These are phyloP conservation scores for Pristionchus fissidentatus DNA, from an alignment of 2,888 invertebrate genomes.

Conservation along the genomic window DNA sequence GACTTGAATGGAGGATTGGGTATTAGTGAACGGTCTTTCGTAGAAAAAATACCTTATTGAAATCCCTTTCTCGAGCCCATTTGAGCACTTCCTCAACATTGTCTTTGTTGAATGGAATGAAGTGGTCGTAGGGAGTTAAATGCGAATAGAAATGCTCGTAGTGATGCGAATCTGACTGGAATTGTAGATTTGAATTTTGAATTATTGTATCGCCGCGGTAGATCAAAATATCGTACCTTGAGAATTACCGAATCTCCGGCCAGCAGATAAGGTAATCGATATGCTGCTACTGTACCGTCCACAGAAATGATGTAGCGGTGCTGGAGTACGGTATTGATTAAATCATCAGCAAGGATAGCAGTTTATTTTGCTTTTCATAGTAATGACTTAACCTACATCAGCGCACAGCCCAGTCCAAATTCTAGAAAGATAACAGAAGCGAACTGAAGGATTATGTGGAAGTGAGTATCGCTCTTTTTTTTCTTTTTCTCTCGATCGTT, in stretches of 20 bases:
- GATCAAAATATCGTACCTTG: conserved; percentile 78
- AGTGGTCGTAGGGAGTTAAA: conserved; percentile 86
- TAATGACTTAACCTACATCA: not conserved
- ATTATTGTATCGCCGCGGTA: not conserved
- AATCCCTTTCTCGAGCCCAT: conserved; percentile 76
- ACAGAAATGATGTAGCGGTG: conserved; percentile 94
- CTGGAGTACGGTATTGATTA: conserved; percentile 78
- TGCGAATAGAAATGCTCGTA: conserved; percentile 93
- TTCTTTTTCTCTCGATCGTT: too few relatives aligned
- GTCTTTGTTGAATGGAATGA: conserved; percentile 86
- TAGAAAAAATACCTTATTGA: conserved; percentile 61
- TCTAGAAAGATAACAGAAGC: too few relatives aligned
- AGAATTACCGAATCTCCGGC: conserved; percentile 89
- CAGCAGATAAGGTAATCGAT: conserved; percentile 91
- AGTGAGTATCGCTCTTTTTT: too few relatives aligned
- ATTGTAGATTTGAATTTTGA: not conserved
- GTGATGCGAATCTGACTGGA: conserved; percentile 87
- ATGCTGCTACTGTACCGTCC: conserved; percentile 97
- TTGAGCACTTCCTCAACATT: conserved; percentile 80
- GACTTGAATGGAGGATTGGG: too few relatives aligned
- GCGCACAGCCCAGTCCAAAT: not conserved
- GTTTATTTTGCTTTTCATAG: too few relatives aligned
- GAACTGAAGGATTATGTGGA: too few relatives aligned
- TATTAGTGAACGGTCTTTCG: too few relatives aligned
- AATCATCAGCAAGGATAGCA: too few relatives aligned